These are phyloP conservation scores for Lepidurus arcticus DNA, from an alignment of 1,140 invertebrate genomes.

Conservation along the genomic window DNA sequence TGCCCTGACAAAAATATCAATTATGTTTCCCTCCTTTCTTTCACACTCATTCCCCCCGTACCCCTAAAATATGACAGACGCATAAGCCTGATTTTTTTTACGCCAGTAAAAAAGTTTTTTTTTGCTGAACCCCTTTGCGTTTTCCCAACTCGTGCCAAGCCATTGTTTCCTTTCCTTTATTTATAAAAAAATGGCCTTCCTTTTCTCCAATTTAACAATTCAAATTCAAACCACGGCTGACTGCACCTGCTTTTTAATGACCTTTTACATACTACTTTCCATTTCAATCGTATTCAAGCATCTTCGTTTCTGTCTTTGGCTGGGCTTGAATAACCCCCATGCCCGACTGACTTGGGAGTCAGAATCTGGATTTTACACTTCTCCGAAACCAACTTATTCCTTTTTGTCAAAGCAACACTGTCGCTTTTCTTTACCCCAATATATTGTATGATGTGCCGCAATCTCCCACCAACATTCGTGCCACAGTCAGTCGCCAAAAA, in stretches of 20 bases:
- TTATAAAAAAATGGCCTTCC: neutral
- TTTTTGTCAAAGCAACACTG: neutral
- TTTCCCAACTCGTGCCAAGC: neutral
- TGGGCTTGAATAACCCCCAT: too few relatives aligned
- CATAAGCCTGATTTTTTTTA: neutral
- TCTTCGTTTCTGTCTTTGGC: neutral
- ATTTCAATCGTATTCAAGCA: conserved; percentile 13
- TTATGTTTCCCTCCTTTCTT: too few relatives aligned
- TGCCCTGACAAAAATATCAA: too few relatives aligned
- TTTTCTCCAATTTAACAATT: conserved; percentile 12
- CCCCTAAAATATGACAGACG: too few relatives aligned
- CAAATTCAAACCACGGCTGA: conserved; percentile 9
- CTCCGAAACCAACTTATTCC: neutral
- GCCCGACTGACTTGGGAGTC: too few relatives aligned
- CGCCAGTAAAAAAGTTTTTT: neutral
- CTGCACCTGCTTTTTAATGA: conserved; percentile 19
- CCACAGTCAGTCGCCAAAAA: too few relatives aligned
- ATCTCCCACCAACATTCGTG: too few relatives aligned
- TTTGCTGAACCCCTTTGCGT: neutral
- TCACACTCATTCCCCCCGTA: too few relatives aligned
- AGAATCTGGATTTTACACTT: neutral
- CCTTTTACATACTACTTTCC: conserved; percentile 19
- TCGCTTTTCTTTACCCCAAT: neutral
- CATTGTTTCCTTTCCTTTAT: neutral
- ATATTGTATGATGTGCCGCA: too few relatives aligned